Evolutionary conservation across 2,888 invertebrate species (phyloP), one percentile per base, ranked within the genome.

Genomic region (Peribatodes rhomboidaria): DNA sequence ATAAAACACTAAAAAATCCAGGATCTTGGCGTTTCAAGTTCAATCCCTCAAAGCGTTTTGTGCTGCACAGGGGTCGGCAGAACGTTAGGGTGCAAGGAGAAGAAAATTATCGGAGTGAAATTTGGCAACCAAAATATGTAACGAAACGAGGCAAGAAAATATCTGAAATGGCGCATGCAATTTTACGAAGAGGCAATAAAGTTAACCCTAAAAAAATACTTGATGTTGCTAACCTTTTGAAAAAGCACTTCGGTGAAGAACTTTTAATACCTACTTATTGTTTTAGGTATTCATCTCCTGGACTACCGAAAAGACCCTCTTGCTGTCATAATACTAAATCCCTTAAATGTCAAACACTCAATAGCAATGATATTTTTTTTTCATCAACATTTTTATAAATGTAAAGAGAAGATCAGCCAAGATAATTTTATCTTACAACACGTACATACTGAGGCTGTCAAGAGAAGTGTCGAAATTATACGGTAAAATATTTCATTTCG

Each of bases 201-300:
- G 42, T 42, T 7, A 42, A 42, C 18, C 6, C 6, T 18, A 42
- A 61, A 49, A 47, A 46, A 49, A 55, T 47, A 16, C 11, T 16
- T 39, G 55, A 49, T 47, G 49, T 27, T 31, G 16, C 41, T 27
- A 41, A 46, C 1, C 61, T 54, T 55, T 55, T 41, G 31, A 47
- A 42, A 42, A 42, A 42, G n/a, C 42, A 42, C 18, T 42, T 18
- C 42, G 42, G 42, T 42, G 42, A 42, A 9, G 42, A 42, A n/a
- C n/a, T n/a, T n/a, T n/a, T n/a, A n/a, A n/a, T n/a, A n/a, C n/a
- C n/a, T n/a, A n/a, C n/a, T n/a, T n/a, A n/a, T n/a, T n/a, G n/a
- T n/a, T n/a, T n/a, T n/a, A n/a, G n/a, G n/a, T n/a, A n/a, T n/a
- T n/a, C n/a, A n/a, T n/a, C n/a, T n/a, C n/a, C n/a, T n/a, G n/a